Conservation (phyloP, 2,113 vertebrate genomes). For the Piprites chloris region DNA sequence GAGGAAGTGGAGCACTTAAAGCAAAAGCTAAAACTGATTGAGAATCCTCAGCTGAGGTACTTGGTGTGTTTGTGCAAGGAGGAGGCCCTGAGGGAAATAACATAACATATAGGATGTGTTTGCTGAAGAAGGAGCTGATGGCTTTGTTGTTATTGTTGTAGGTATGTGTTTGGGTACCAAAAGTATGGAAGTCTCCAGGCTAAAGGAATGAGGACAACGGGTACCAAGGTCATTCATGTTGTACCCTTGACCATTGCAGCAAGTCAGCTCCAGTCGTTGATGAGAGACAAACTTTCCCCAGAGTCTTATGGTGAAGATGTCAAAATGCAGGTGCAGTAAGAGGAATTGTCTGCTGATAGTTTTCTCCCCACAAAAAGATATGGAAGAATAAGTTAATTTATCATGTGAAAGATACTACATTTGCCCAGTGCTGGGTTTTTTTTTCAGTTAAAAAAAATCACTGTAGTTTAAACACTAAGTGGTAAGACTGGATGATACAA, state of each 20-base stretch:
- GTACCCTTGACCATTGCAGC: conserved; percentile 77
- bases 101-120: not conserved
- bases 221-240: conserved; percentile 82
- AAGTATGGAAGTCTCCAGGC: conserved; percentile 82
- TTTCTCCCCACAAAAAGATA: not conserved
- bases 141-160: conserved; percentile 51
- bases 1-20: conserved; percentile 87
- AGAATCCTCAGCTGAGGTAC: conserved; percentile 90
- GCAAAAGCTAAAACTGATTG: conserved; percentile 90
- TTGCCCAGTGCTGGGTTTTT: not conserved
- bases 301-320: conserved; percentile 74
- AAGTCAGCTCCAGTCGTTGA: conserved; percentile 78
- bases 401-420: not conserved
- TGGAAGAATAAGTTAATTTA: not conserved
- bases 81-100: not conserved
- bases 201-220: conserved; percentile 76
- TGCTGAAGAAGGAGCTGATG: not conserved
- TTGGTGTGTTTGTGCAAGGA: not conserved
- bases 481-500: not conserved
- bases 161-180: conserved; percentile 90
- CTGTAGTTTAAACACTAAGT: not conserved
- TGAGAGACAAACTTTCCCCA: conserved; percentile 81
- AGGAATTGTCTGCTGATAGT: not conserved
- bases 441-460: not conserved
- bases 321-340: conserved; percentile 82